Evolutionary conservation across 35 echinoderm and acorn worm species (phyloP), one percentile per base, ranked within the genome.

Genomic region (Amphiura filiformis): DNA sequence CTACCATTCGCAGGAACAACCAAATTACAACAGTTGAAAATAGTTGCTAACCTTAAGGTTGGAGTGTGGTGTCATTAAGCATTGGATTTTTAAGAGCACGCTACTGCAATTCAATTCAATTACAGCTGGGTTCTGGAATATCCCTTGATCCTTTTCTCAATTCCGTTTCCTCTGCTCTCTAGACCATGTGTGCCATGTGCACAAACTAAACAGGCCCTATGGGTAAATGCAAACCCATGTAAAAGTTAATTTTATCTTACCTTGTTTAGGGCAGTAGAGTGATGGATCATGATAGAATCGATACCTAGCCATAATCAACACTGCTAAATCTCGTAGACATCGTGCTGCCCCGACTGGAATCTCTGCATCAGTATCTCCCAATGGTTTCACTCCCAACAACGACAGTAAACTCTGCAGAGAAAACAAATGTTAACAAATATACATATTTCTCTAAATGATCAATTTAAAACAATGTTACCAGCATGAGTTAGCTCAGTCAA

Each of bases 181-280:
- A n/a, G n/a, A n/a, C n/a, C n/a, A n/a, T n/a, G n/a, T n/a, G n/a
- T n/a, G n/a, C n/a, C n/a, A n/a, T n/a, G n/a, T n/a, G n/a, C n/a
- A n/a, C n/a, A n/a, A n/a, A n/a, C n/a, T n/a, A n/a, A n/a, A n/a
- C n/a, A n/a, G n/a, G n/a, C n/a, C n/a, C n/a, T n/a, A n/a, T n/a
- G n/a, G n/a, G n/a, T n/a, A n/a, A n/a, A n/a, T n/a, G n/a, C n/a
- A n/a, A n/a, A n/a, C n/a, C n/a, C n/a, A n/a, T n/a, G n/a, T n/a
- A n/a, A n/a, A n/a, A n/a, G 75, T 23, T 77, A 3, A 35, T 9
- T 32, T 35, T 23, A 5, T 12, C 90, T 93, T 44, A 98, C 96
- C 93, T 95, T 99, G 96, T 83, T 99, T 94, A 36, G 96, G 96
- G 76, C 96, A 99, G 77, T 99, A 99, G 1, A 99, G 90, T 37